phyloP scores from a whole-genome alignment of 1,140 invertebrate genomes.

The Pachypeltis micranthus region DNA sequence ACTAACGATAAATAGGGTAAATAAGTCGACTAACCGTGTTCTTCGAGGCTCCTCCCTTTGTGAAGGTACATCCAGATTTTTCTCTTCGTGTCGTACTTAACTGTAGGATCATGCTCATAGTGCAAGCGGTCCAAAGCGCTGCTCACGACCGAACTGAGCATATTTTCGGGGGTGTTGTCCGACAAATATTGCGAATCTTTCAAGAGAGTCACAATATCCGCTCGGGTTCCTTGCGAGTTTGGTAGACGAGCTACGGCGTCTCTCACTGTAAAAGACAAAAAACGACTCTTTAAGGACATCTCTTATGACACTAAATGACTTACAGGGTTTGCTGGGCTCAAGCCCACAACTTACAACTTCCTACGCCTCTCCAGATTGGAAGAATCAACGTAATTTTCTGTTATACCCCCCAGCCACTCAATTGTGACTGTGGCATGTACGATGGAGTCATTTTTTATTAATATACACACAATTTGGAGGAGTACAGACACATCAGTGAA shows the following conservation, averaged over 20 bases:
- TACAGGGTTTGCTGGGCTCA: no score
- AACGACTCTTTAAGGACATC: no score
- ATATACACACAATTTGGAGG: no score
- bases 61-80: constrained; percentile 89
- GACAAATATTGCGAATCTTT: constrained; percentile 77
- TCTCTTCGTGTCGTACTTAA: constrained; percentile 74
- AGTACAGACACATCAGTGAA: no score
- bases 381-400: no score
- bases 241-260: constrained; percentile 86
- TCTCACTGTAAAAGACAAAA: constrained; percentile 44
- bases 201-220: constrained; percentile 73
- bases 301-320: no score
- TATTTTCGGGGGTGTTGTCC: constrained; percentile 53
- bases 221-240: constrained; percentile 83
- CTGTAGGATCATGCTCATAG: constrained; percentile 78
- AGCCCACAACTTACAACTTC: neutral
- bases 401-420: no score
- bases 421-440: no score
- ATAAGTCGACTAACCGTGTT: constrained; percentile 51
- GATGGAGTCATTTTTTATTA: no score
- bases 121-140: constrained; percentile 79
- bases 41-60: constrained; percentile 58
- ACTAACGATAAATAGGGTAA: no score
- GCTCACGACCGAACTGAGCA: constrained; percentile 73
- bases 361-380: neutral